Percentiles rank a stretch among this genome's conserved stretches.
phyloP scores from a whole-genome alignment of 1,140 invertebrate genomes.

The Brachionus angularis region DNA sequence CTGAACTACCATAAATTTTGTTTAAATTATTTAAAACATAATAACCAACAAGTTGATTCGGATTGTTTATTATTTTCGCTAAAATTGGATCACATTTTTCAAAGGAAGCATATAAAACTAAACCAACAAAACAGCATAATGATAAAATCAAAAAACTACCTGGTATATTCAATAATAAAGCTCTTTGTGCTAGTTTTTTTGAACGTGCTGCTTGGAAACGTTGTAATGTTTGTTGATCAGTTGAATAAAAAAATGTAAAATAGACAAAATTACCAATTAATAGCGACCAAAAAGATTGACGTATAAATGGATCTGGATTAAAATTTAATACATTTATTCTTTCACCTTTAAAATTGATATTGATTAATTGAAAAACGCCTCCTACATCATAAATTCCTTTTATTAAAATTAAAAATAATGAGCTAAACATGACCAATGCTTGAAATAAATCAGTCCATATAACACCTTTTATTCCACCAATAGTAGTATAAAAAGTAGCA shows the following conservation, averaged over 20 bases:
- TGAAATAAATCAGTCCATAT: constrained; percentile 82
- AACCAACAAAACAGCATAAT: constrained; percentile 68
- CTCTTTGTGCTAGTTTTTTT: constrained; percentile 48
- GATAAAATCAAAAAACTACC: constrained; percentile 74
- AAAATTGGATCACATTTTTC: constrained; percentile 52
- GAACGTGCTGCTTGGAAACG: not conserved
- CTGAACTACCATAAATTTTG: constrained; percentile 52
- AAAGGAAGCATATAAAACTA: constrained; percentile 53
- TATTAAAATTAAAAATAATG: constrained; percentile 66
- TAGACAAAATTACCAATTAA: constrained; percentile 49
- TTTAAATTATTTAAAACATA: constrained; percentile 45
- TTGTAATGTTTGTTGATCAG: not conserved
- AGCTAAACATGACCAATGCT: constrained; percentile 75
- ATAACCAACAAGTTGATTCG: constrained; percentile 60
- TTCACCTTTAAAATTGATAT: constrained; percentile 16
- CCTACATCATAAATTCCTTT: constrained; percentile 27
- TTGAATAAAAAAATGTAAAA: constrained; percentile 44
- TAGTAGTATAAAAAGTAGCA: constrained; percentile 60
- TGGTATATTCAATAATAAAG: constrained; percentile 62
- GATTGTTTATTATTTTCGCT: constrained; percentile 48
- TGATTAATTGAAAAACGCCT: constrained; percentile 11
- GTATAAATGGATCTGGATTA: constrained; percentile 24
- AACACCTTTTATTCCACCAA: constrained; percentile 45
- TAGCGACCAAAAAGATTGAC: constrained; percentile 53
- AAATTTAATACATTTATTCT: constrained; percentile 40